phyloP scores from a whole-genome alignment of 2,888 invertebrate species.

The Asteroscopus sphinx region DNA sequence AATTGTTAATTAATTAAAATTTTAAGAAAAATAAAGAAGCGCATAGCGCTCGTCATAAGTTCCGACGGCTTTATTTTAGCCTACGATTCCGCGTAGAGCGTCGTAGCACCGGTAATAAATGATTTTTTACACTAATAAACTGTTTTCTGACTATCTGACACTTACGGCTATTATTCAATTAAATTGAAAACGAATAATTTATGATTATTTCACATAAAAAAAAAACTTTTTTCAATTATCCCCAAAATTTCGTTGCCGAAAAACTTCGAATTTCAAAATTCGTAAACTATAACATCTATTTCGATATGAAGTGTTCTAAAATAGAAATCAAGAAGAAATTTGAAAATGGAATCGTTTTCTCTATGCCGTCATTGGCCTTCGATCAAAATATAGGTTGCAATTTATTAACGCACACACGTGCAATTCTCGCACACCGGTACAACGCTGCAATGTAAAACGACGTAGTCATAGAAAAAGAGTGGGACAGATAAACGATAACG shows the following conservation, averaged over 20 bases:
- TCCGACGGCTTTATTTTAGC: slow-evolving; percentile 87
- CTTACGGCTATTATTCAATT: not conserved
- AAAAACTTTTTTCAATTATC: slow-evolving; percentile 7
- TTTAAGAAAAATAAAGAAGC: slow-evolving; percentile 24
- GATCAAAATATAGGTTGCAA: slow-evolving; percentile 88
- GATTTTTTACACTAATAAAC: slow-evolving; percentile 33
- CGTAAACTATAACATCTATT: not conserved
- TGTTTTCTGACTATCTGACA: slow-evolving; percentile 3
- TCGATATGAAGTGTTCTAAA: slow-evolving; percentile 1
- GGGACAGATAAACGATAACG: slow-evolving; percentile 86
- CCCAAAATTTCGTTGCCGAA: slow-evolving; percentile 36
- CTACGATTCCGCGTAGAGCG: slow-evolving; percentile 75
- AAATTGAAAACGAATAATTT: not conserved
- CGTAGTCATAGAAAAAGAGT: slow-evolving; percentile 87
- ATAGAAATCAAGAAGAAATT: slow-evolving; percentile 45
- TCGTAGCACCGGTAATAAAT: slow-evolving; percentile 58
- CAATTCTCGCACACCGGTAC: slow-evolving; percentile 71
- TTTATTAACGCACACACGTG: slow-evolving; percentile 83
- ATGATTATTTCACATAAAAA: not conserved
- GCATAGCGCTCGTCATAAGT: slow-evolving; percentile 63
- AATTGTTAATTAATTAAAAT: slow-evolving; percentile 16
- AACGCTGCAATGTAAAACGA: slow-evolving; percentile 65
- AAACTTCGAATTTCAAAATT: slow-evolving; percentile 40
- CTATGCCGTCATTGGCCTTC: slow-evolving; percentile 83
- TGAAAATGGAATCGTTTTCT: slow-evolving; percentile 63